phyloP scores from a whole-genome alignment of 1,140 invertebrate species.

The Scaptomyza hsui region DNA sequence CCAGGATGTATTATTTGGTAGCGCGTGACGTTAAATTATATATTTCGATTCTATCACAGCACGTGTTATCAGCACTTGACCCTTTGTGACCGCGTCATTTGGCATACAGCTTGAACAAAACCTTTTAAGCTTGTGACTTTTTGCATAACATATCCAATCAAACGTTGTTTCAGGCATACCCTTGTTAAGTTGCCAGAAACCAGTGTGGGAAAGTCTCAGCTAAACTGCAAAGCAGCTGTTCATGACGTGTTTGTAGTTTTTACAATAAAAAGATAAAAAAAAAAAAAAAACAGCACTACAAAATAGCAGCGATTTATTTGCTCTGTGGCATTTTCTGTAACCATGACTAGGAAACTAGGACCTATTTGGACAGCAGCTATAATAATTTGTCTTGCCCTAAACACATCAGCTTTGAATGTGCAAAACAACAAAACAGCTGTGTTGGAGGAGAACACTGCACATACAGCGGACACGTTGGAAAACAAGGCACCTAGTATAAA shows the following conservation, averaged over 20 bases:
- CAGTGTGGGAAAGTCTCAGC: slow-evolving; percentile 33
- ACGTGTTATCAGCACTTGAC: slow-evolving; percentile 47
- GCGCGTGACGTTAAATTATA: background rate
- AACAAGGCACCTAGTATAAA: slow-evolving; percentile 13
- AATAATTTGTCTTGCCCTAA: slow-evolving; percentile 3
- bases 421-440: background rate
- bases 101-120: slow-evolving; percentile 14
- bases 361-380: slow-evolving; percentile 10
- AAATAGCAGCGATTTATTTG: background rate
- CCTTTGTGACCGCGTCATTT: slow-evolving; percentile 37
- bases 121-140: slow-evolving; percentile 14
- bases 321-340: background rate
- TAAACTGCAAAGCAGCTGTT: slow-evolving; percentile 34
- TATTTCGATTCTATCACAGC: background rate
- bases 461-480: background rate
- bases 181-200: background rate
- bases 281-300: slow-evolving; percentile 14
- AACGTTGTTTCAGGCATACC: slow-evolving; percentile 46
- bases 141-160: slow-evolving; percentile 29
- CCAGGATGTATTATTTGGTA: slow-evolving; percentile 24
- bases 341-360: slow-evolving; percentile 14
- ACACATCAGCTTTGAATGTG: slow-evolving; percentile 5
- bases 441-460: background rate
- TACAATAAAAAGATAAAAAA: slow-evolving; percentile 7
- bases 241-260: slow-evolving; percentile 40